Evolutionary conservation across 2,113 vertebrate genomes (phyloP).

Genomic region (Camelus dromedarius): DNA sequence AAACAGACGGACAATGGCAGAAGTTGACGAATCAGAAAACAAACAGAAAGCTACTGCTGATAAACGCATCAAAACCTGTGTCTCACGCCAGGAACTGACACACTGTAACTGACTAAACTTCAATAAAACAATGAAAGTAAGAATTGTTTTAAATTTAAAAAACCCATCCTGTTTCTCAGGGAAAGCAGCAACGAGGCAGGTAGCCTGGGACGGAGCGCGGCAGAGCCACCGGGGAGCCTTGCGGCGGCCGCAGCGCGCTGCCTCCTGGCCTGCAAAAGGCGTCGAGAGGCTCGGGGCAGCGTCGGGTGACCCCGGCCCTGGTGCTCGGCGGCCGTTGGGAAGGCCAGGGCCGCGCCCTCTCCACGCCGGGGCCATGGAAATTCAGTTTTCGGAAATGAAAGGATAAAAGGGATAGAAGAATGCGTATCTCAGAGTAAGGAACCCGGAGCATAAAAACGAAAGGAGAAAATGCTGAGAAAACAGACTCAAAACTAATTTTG

Average conservation of each 20-base stretch:
- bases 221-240: too few species aligned
- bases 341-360: neutral
- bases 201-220: too few species aligned
- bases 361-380: neutral
- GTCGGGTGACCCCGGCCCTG: too few species aligned
- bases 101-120: too few species aligned
- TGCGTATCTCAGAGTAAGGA: neutral
- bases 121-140: too few species aligned
- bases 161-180: too few species aligned
- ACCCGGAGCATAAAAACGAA: neutral
- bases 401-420: neutral
- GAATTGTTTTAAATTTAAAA: too few species aligned
- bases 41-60: neutral
- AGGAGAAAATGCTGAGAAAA: neutral
- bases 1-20: fast-evolving
- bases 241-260: fast-evolving
- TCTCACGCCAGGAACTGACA: too few species aligned
- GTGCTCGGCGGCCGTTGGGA: neutral
- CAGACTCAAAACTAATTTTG: neutral
- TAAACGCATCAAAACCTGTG: neutral
- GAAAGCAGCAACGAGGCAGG: too few species aligned
- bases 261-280: too few species aligned
- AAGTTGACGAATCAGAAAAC: neutral
- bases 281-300: neutral
- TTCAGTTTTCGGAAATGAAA: neutral